phyloP scores from a whole-genome alignment of 2,113 vertebrate genomes.

The Sinocyclocheilus anophthalmus region DNA sequence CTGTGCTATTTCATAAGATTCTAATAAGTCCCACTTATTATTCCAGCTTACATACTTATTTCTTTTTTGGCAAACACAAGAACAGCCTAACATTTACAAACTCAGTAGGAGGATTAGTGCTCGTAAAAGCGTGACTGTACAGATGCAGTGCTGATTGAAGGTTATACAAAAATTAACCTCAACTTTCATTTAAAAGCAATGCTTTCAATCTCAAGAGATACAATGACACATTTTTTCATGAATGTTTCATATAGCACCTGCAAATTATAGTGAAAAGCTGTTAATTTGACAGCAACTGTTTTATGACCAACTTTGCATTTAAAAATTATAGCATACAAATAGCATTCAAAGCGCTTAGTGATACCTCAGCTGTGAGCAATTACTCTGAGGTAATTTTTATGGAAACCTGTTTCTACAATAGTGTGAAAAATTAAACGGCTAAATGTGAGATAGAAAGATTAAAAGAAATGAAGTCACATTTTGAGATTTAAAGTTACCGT shows the following conservation, averaged over 20 bases:
- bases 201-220: constrained; percentile 6
- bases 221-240: background rate
- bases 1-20: no score
- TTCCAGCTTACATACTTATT: background rate
- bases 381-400: background rate
- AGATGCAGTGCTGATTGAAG: background rate
- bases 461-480: background rate
- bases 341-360: background rate
- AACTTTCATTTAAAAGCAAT: constrained; percentile 11
- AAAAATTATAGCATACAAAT: background rate
- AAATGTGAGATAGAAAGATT: background rate
- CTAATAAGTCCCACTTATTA: background rate
- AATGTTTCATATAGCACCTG: constrained; percentile 7
- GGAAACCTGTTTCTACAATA: background rate
- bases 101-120: background rate
- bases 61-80: background rate
- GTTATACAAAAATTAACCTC: constrained; percentile 30
- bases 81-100: background rate
- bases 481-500: no score
- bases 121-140: background rate
- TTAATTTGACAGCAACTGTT: background rate
- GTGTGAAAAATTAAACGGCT: background rate
- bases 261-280: background rate
- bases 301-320: background rate
- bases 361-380: background rate